phyloP scores from a whole-genome alignment of 2,113 vertebrate species.

The Odocoileus virginianus region DNA sequence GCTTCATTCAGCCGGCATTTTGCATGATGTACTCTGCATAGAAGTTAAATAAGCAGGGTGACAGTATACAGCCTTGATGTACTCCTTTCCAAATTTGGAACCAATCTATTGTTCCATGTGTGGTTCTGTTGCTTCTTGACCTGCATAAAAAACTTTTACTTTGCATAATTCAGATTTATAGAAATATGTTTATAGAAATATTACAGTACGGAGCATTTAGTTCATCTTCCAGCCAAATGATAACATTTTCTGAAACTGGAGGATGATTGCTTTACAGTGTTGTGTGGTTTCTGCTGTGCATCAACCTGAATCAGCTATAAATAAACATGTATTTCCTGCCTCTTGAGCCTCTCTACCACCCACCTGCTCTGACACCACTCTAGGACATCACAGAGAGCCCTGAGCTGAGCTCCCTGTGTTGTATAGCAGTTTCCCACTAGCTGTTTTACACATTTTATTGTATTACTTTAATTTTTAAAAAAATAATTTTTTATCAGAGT shows the following conservation, averaged over 20 bases:
- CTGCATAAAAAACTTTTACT: neutral
- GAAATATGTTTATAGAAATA: neutral
- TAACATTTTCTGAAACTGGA: neutral
- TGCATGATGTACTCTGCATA: neutral
- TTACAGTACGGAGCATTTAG: neutral
- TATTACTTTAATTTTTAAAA: neutral
- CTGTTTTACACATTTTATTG: neutral
- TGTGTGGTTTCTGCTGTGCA: neutral
- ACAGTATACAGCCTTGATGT: neutral
- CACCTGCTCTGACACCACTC: neutral
- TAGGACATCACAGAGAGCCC: neutral
- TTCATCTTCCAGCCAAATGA: neutral
- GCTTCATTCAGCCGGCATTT: neutral
- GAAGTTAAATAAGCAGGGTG: neutral
- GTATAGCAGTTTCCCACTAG: neutral
- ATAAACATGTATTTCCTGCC: neutral
- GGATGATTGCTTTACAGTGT: neutral
- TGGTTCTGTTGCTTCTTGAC: neutral
- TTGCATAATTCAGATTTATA: neutral
- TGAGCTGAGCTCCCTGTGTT: neutral
- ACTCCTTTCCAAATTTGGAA: neutral
- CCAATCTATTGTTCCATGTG: neutral
- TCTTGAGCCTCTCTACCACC: neutral
- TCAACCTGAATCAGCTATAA: neutral
- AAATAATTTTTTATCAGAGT: neutral